These are phyloP conservation scores for Muscicapa adusta DNA, from an alignment of 2,113 vertebrate genomes.

Conservation along the genomic window DNA sequence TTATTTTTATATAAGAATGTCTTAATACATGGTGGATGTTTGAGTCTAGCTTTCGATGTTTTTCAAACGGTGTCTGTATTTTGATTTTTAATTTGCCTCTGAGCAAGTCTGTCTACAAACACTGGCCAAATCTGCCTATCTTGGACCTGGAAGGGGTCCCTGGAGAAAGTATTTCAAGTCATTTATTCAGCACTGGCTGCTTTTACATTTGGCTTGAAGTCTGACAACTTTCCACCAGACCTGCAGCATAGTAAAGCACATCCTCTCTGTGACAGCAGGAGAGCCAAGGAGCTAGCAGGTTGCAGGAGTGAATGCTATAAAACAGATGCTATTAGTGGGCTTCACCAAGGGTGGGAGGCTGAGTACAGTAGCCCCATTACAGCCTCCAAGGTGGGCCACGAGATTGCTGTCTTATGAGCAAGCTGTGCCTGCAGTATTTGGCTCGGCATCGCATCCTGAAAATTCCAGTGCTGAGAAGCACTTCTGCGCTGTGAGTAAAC, in stretches of 20 bases:
- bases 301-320: constrained; percentile 69
- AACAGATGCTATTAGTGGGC: constrained; percentile 73
- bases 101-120: constrained; percentile 73
- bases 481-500: constrained; percentile 56
- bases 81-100: constrained; percentile 77
- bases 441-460: constrained; percentile 56
- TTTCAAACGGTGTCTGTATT: constrained; percentile 76
- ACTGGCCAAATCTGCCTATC: constrained; percentile 72
- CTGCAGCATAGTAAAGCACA: constrained; percentile 72
- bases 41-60: constrained; percentile 75
- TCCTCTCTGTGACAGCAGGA: constrained; percentile 58
- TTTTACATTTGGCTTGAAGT: constrained; percentile 68
- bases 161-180: constrained; percentile 74
- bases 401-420: constrained; percentile 61
- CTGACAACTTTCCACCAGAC: constrained; percentile 74
- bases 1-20: constrained; percentile 79
- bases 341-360: constrained; percentile 60
- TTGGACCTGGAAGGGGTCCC: constrained; percentile 71
- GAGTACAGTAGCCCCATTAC: constrained; percentile 70
- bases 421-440: constrained; percentile 63
- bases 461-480: constrained; percentile 62
- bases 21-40: constrained; percentile 76
- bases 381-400: constrained; percentile 67
- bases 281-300: constrained; percentile 69
- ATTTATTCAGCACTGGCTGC: constrained; percentile 71